phyloP scores from a whole-genome alignment of 2,888 invertebrate genomes.

The Drosophila colorata region DNA sequence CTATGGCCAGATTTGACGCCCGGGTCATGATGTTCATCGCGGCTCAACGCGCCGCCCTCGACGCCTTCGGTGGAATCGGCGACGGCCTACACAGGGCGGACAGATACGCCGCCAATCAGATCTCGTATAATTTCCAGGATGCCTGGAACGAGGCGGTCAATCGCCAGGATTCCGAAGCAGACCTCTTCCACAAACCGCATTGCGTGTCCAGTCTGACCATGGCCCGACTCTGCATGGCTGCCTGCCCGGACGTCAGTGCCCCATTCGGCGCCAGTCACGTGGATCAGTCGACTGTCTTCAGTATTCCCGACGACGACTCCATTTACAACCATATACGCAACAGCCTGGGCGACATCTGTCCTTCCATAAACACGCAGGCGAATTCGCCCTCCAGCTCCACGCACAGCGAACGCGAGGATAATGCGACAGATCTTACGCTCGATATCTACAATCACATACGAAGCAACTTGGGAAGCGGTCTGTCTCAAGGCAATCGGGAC shows the following conservation, averaged over 20 bases:
- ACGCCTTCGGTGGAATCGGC: not conserved
- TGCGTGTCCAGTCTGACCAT: not conserved
- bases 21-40: slow-evolving; percentile 1
- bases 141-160: not conserved
- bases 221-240: not conserved
- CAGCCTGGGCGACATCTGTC: not conserved
- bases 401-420: not conserved
- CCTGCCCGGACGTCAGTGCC: not conserved
- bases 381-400: not conserved
- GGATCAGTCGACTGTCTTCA: not conserved
- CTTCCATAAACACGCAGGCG: not conserved
- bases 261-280: not conserved
- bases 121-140: not conserved
- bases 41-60: not conserved
- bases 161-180: not conserved
- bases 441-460: slow-evolving; percentile 3
- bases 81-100: not conserved
- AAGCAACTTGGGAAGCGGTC: not conserved
- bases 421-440: not conserved
- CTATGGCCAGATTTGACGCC: not conserved
- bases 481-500: not conserved
- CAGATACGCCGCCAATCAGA: not conserved
- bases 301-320: not conserved
- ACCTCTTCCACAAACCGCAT: not conserved
- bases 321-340: slow-evolving; percentile 6